Percentiles rank a stretch among this genome's conserved stretches.
Conservation (phyloP, 1,140 invertebrate species). For the Drosophila subpulchrella region DNA sequence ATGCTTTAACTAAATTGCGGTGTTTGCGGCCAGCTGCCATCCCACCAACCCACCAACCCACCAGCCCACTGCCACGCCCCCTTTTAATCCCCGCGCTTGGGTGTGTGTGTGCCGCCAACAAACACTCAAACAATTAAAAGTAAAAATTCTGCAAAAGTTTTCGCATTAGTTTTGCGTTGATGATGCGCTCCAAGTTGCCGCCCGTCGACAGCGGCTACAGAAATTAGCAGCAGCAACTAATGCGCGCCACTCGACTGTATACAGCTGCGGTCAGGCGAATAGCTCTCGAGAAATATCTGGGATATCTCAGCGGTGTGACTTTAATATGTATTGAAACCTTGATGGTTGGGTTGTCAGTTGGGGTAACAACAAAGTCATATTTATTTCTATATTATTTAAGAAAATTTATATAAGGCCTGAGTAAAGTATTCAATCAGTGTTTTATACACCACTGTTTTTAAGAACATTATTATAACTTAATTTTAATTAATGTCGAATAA, state of each 20-base stretch:
- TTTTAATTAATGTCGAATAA: no score
- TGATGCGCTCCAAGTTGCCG: conserved; percentile 66
- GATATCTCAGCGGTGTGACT: not conserved
- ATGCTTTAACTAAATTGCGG: conserved; percentile 81
- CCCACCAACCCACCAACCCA: not conserved
- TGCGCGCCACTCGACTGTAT: conserved; percentile 32
- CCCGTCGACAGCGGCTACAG: conserved; percentile 43
- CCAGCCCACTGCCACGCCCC: conserved; percentile 1
- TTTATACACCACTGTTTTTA: no score
- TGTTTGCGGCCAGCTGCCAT: conserved; percentile 50
- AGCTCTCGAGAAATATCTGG: not conserved
- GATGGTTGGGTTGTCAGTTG: no score
- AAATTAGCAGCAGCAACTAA: conserved; percentile 74
- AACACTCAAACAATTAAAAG: conserved; percentile 81
- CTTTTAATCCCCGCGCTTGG: conserved; percentile 16
- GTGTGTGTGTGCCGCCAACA: conserved; percentile 48
- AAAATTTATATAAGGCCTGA: no score
- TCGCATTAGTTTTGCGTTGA: conserved; percentile 77
- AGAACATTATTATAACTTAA: no score
- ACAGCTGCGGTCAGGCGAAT: conserved; percentile 26
- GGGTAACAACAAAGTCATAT: no score
- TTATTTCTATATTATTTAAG: no score
- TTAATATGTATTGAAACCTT: not conserved
- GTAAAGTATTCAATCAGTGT: no score
- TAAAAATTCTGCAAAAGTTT: conserved; percentile 77